Base-by-base conservation (phyloP, 1,140 invertebrate genomes). In the Dreissena polymorpha region DNA sequence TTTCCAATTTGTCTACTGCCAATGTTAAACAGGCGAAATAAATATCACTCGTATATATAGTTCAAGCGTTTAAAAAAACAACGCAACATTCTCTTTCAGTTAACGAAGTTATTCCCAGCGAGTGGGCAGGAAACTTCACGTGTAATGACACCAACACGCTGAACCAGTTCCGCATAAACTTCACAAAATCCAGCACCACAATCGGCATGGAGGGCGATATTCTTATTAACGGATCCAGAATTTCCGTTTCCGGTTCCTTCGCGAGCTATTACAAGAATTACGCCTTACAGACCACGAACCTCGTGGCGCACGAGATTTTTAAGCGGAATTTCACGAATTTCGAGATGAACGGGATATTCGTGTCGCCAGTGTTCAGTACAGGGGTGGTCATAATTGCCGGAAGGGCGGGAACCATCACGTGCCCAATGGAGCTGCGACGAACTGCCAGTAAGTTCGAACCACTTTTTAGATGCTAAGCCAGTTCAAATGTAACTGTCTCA, bases 51-150 rank as follows among this genome's bases (percentile, higher is more conserved):
- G 8, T 39, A 39, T 39, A 39, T 39, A 39, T 39, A 39, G 39
- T 39, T 39, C 39, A 39, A 39, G 39, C 39, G 8, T 39, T 39
- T 39, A 39, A 39, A 39, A 39, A 39, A 39, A 39, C 39, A 39
- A 39, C 39, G 2, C 39, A 39, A 2, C 39, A 2, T 8, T 39
- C 10, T 73, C 6, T 72, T 80, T 63, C 57, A 80, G 78, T 39
- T 10, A 27, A 71, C 18, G 53, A 60, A 14, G 69, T 80, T 64
- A 80, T 80, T 51, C 78, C 78, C 0, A 72, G 68, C 70, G 68
- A 80, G 18, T 80, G 78, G 78, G 69, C 39, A 21, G 78, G 78
- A 16, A 80, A 80, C 65, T 80, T 63, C 68, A 80, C 78, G 16
- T 80, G 78, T 64, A 14, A 39, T 12, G 69, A 72, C 64, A 68